These are phyloP conservation scores for Tanaodytes sp. DNA, from an alignment of 2,888 invertebrate genomes.

Conservation along the genomic window DNA sequence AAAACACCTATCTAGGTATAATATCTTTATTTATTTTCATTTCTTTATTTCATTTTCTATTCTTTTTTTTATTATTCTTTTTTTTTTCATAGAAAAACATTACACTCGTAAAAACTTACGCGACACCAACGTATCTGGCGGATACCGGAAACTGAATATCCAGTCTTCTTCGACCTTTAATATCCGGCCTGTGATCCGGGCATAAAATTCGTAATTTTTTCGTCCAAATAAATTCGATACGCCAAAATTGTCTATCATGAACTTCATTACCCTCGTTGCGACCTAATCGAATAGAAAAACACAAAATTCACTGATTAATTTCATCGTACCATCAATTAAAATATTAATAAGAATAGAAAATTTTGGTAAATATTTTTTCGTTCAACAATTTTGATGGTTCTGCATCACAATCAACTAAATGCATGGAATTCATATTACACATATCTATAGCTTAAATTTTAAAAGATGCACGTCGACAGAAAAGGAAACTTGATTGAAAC, in stretches of 20 bases:
- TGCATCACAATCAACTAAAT: too few relatives aligned
- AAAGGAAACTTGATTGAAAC: too few relatives aligned
- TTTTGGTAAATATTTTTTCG: too few relatives aligned
- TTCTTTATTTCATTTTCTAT: too few relatives aligned
- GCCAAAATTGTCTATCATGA: conserved; percentile 97
- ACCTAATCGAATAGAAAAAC: conserved; percentile 80
- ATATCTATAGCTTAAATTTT: too few relatives aligned
- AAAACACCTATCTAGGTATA: background rate
- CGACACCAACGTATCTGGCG: conserved; percentile 78
- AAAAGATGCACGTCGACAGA: too few relatives aligned
- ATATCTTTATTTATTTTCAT: too few relatives aligned
- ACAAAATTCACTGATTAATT: too few relatives aligned
- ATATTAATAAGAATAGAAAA: too few relatives aligned
- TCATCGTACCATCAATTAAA: too few relatives aligned
- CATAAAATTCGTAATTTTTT: conserved; percentile 96
- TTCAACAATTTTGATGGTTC: too few relatives aligned
- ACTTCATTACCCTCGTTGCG: conserved; percentile 96
- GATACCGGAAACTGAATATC: conserved; percentile 95
- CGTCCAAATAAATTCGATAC: conserved; percentile 95
- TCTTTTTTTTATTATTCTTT: background rate
- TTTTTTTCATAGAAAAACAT: background rate
- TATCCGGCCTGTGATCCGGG: conserved; percentile 92
- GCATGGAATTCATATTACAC: too few relatives aligned
- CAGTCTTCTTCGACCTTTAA: conserved; percentile 94
- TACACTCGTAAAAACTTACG: conserved; percentile 71